Conservation (phyloP, 2,113 vertebrate species). For the Oreotrochilus melanogaster region DNA sequence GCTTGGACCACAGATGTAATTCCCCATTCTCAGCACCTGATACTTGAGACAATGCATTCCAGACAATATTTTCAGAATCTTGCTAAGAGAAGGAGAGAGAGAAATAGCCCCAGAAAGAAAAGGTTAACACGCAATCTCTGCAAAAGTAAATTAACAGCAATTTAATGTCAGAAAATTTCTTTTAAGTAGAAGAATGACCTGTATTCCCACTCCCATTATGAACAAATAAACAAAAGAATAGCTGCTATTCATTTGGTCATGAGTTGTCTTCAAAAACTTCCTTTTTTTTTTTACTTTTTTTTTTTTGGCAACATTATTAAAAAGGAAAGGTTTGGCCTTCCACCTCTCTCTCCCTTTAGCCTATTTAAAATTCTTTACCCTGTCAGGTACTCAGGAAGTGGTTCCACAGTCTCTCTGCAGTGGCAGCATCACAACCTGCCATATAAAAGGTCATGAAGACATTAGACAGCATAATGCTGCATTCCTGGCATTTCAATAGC, state of each 20-base stretch:
- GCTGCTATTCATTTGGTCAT: too few relatives aligned
- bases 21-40: background rate
- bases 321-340: background rate
- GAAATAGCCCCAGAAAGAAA: background rate
- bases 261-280: background rate
- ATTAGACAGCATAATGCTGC: accelerated
- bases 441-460: background rate
- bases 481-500: background rate
- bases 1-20: background rate
- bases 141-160: background rate
- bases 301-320: background rate
- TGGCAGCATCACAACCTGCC: background rate
- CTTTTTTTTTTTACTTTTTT: too few relatives aligned
- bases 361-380: background rate
- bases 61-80: background rate
- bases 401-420: background rate
- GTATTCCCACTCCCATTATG: background rate
- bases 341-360: background rate
- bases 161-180: background rate
- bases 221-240: background rate
- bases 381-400: background rate
- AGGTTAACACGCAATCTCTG: background rate
- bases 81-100: background rate
- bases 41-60: background rate
- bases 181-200: background rate